These are phyloP conservation scores for Autographa pulchrina DNA, from an alignment of 2,888 invertebrate genomes.

Conservation along the genomic window DNA sequence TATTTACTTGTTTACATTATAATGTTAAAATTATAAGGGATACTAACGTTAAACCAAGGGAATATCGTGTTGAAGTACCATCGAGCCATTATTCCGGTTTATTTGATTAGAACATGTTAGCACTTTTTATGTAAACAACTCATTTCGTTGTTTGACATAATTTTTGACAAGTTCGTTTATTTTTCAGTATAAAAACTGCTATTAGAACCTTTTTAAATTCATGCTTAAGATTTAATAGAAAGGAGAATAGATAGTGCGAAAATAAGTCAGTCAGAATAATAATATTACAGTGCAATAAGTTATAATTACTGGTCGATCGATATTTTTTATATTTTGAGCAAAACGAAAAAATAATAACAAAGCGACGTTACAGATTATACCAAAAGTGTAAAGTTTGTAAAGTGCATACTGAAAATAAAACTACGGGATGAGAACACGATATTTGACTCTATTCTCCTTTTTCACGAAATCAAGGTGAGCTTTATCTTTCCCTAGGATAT, in stretches of 20 bases:
- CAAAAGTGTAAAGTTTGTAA: too few relatives aligned
- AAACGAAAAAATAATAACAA: too few relatives aligned
- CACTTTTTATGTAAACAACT: constrained; percentile 50
- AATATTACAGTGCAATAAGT: too few relatives aligned
- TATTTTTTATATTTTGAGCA: too few relatives aligned
- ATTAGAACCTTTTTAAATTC: constrained; percentile 36
- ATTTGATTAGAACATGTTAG: constrained; percentile 27
- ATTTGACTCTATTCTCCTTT: background rate
- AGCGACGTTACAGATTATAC: too few relatives aligned
- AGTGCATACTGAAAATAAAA: too few relatives aligned
- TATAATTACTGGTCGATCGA: too few relatives aligned
- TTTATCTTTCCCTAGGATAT: constrained; percentile 15
- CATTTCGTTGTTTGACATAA: constrained; percentile 38
- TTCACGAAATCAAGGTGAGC: constrained; percentile 2
- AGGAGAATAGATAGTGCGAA: background rate
- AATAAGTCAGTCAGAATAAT: background rate
- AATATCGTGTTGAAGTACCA: constrained; percentile 71
- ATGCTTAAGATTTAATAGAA: constrained; percentile 24
- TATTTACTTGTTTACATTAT: constrained; percentile 44
- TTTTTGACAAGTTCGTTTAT: constrained; percentile 39
- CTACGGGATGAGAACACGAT: background rate
- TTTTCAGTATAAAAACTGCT: constrained; percentile 26
- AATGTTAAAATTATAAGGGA: constrained; percentile 29
- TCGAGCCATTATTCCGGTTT: constrained; percentile 68
- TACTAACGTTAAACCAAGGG: constrained; percentile 72